Evolutionary conservation across 2,888 invertebrate species (phyloP).

Genomic region (Phortica okadai): DNA sequence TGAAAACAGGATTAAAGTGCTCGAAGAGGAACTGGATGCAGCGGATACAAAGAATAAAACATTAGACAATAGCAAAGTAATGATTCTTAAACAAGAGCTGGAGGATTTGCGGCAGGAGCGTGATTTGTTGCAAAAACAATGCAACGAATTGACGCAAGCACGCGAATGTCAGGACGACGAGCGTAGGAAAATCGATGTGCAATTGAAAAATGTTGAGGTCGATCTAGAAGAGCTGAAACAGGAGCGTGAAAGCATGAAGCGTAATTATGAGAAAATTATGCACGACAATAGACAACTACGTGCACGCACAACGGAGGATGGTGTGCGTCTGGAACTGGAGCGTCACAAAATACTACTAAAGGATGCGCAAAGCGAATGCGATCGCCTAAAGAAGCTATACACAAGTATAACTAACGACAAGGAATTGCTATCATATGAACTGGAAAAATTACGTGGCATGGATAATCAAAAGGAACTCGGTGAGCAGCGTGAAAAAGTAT

Average conservation of each 20-base stretch:
- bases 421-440: constrained; percentile 79
- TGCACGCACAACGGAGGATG: constrained; percentile 53
- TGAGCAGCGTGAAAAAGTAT: constrained; percentile 79
- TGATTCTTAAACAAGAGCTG: constrained; percentile 53
- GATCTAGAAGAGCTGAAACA: constrained; percentile 75
- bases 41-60: constrained; percentile 49
- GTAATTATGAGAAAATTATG: constrained; percentile 61
- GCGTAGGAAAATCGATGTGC: constrained; percentile 76
- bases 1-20: constrained; percentile 65
- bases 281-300: constrained; percentile 65
- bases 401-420: constrained; percentile 80
- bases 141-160: constrained; percentile 67
- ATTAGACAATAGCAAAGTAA: constrained; percentile 41
- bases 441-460: constrained; percentile 78
- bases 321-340: constrained; percentile 76
- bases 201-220: constrained; percentile 78
- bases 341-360: constrained; percentile 78
- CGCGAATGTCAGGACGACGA: constrained; percentile 58
- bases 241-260: constrained; percentile 66
- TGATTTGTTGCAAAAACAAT: constrained; percentile 65
- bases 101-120: constrained; percentile 75
- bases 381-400: constrained; percentile 79
- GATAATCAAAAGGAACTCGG: constrained; percentile 78
- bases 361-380: constrained; percentile 79
- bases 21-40: constrained; percentile 75